These are phyloP conservation scores for Lacanobia wlatinum DNA, from an alignment of 2,888 invertebrate genomes.

Conservation along the genomic window DNA sequence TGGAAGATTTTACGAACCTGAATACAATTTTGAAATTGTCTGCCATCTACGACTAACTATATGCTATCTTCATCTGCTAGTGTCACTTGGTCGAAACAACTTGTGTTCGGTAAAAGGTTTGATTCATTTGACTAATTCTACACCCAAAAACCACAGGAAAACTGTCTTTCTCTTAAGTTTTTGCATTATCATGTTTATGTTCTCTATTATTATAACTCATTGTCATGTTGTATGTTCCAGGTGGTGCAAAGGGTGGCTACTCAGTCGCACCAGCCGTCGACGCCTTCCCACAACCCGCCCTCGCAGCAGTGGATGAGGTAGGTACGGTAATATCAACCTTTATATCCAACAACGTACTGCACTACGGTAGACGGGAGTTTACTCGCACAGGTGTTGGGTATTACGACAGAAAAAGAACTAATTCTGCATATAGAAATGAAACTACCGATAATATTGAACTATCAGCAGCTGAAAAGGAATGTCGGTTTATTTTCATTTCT, in stretches of 20 bases:
- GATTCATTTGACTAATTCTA: no score
- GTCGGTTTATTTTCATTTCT: neutral
- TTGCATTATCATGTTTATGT: no score
- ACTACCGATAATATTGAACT: neutral
- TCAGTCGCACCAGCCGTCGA: constrained; percentile 81
- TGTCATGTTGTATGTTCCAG: constrained; percentile 64
- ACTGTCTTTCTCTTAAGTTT: no score
- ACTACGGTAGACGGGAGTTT: constrained; percentile 17
- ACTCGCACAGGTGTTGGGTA: constrained; percentile 55
- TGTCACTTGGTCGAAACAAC: no score
- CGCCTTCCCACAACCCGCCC: constrained; percentile 76
- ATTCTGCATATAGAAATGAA: no score
- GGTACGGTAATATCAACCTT: constrained; percentile 66
- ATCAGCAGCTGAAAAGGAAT: neutral
- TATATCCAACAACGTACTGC: constrained; percentile 51
- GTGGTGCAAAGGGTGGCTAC: constrained; percentile 89
- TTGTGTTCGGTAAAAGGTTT: no score
- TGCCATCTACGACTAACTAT: no score
- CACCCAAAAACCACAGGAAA: no score
- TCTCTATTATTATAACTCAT: no score
- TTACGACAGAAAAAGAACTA: neutral
- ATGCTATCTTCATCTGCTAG: no score
- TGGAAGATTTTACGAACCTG: no score
- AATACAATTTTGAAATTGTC: no score
- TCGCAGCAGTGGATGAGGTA: constrained; percentile 89